Conservation (phyloP, 2,797 vertebrate species). For the Periophthalmus magnuspinnatus region DNA sequence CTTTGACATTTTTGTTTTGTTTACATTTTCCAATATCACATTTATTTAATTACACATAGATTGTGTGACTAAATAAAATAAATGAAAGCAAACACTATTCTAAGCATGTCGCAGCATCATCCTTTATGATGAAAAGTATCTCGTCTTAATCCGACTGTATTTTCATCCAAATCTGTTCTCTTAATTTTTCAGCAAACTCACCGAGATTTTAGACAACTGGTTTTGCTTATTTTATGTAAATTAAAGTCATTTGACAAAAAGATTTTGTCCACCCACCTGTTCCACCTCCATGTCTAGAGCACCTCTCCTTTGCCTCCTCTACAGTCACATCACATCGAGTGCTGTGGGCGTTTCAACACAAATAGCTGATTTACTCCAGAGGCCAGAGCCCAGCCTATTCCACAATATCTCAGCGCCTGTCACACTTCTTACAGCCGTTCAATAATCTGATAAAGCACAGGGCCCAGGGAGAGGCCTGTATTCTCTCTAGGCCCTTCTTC, state of each 20-base stretch:
- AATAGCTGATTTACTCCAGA: conserved; percentile 10
- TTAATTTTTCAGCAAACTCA: neutral
- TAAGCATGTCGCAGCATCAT: no score
- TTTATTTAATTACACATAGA: no score
- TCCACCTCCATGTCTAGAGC: conserved; percentile 2
- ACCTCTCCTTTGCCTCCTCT: conserved; percentile 10
- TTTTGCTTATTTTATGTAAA: conserved; percentile 2
- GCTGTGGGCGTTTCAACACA: conserved; percentile 16
- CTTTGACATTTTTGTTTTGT: no score
- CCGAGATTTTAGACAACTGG: neutral
- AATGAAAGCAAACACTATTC: no score
- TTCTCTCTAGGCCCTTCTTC: neutral
- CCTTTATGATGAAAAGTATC: neutral
- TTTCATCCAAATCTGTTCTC: neutral
- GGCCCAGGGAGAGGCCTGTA: conserved; percentile 11
- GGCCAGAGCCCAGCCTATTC: conserved; percentile 20
- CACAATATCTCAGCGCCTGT: conserved; percentile 20
- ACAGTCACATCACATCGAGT: conserved; percentile 25
- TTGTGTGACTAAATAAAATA: no score
- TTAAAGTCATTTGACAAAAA: neutral
- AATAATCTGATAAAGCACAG: conserved; percentile 26
- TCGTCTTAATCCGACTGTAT: neutral
- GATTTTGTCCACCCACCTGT: conserved; percentile 1
- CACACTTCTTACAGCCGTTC: conserved; percentile 13
- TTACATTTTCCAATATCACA: no score